Percentiles rank a stretch among this genome's conserved stretches.
Conservation (phyloP, 2,113 vertebrate species). For the Eulemur macaco region DNA sequence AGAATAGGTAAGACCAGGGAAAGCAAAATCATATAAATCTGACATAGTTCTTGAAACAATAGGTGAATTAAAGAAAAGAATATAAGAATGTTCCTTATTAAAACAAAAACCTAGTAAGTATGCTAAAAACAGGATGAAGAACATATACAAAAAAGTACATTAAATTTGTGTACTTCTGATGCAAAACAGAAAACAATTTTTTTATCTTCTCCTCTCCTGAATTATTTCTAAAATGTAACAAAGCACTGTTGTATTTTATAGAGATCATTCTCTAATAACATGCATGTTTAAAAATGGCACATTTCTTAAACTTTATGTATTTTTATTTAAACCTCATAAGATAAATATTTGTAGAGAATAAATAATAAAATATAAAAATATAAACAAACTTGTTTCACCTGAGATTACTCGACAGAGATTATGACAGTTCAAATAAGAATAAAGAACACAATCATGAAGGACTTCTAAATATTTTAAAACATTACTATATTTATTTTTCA, state of each 20-base stretch:
- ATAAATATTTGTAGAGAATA: constrained; percentile 32
- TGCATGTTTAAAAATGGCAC: neutral
- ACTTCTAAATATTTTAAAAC: constrained; percentile 17
- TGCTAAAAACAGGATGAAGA: constrained; percentile 19
- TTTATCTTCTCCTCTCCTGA: neutral
- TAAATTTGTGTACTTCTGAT: neutral
- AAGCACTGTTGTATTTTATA: neutral
- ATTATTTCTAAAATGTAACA: neutral
- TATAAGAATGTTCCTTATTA: neutral
- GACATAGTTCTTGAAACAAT: constrained; percentile 27
- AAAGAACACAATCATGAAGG: neutral
- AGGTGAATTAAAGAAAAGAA: neutral
- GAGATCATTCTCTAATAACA: neutral
- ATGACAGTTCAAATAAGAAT: neutral
- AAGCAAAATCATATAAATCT: constrained; percentile 43
- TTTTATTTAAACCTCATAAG: constrained; percentile 38
- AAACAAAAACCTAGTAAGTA: neutral
- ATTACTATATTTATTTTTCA: neutral
- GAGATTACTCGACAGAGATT: neutral
- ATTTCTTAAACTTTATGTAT: neutral
- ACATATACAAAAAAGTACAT: neutral
- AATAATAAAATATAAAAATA: neutral
- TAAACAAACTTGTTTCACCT: neutral
- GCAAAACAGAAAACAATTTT: neutral
- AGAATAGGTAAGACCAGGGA: neutral